Evolutionary conservation across 2,113 vertebrate genomes (phyloP).

Genomic region (Ciconia maguari): DNA sequence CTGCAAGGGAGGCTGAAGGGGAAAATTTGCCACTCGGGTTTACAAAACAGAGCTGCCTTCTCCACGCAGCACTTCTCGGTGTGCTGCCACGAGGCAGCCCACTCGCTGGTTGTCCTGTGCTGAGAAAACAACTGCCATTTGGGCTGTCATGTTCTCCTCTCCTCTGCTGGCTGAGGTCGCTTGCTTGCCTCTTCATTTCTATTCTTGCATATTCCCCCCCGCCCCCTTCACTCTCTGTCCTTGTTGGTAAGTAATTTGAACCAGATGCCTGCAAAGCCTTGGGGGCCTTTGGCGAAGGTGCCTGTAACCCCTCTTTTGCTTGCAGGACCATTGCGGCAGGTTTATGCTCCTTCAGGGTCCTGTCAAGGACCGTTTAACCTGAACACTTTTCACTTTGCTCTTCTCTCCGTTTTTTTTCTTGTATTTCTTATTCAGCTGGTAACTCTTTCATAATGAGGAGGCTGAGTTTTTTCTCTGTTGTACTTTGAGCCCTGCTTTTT

Average conservation of each 20-base stretch:
- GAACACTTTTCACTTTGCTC: neutral
- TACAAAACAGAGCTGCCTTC: neutral
- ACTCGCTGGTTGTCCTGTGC: neutral
- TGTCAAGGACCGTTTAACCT: neutral
- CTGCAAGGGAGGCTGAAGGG: neutral
- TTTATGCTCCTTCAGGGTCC: neutral
- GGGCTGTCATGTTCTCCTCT: neutral
- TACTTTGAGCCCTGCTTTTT: constrained; percentile 42
- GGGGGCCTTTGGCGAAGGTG: neutral
- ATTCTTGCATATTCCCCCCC: neutral
- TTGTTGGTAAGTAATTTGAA: neutral
- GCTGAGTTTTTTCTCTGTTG: neutral
- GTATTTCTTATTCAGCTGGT: neutral
- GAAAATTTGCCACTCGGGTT: neutral
- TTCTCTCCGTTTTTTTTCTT: neutral
- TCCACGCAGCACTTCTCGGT: neutral
- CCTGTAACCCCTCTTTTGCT: neutral
- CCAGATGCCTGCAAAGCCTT: neutral
- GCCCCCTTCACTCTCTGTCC: neutral
- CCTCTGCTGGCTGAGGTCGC: neutral
- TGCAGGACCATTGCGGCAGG: neutral
- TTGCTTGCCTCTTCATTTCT: constrained; percentile 6
- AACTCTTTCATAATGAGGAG: neutral
- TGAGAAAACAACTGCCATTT: neutral
- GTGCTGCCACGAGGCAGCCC: neutral